Evolutionary conservation across 2,797 vertebrate species (phyloP).

Genomic region (Furcifer pardalis): DNA sequence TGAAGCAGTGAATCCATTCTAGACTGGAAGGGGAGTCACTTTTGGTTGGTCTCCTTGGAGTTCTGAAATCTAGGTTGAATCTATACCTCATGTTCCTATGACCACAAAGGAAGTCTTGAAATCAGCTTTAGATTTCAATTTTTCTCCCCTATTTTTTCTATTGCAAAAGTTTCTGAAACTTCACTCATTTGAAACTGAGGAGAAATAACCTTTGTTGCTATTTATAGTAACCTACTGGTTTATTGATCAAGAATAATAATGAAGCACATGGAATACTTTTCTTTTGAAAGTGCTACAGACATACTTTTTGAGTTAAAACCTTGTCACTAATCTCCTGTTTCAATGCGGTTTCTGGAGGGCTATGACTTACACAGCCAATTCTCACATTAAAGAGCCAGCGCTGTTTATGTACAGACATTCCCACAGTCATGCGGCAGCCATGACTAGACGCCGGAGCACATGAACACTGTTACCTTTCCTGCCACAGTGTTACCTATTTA

Average conservation of each 20-base stretch:
- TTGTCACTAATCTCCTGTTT: not conserved
- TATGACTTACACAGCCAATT: no score
- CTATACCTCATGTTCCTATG: not conserved
- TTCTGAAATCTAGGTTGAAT: not conserved
- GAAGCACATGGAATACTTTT: not conserved
- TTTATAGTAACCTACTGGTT: no score
- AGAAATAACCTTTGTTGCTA: not conserved
- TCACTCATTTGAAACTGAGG: not conserved
- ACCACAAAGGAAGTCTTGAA: no score
- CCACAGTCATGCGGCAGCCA: no score
- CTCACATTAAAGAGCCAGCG: no score
- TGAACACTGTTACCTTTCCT: no score
- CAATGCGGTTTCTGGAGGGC: not conserved
- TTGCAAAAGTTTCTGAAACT: not conserved
- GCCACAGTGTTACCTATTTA: no score
- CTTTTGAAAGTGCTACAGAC: not conserved
- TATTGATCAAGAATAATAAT: not conserved
- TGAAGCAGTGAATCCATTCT: not conserved
- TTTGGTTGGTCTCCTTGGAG: no score
- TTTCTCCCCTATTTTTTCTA: no score
- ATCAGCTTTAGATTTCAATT: no score
- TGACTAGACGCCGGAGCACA: no score
- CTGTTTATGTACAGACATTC: no score
- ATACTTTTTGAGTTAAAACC: not conserved
- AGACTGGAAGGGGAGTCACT: not conserved